Evolutionary conservation across 2,113 vertebrate species (phyloP), one percentile per base, ranked within the genome.

Genomic region (Zosterops hypoxanthus): DNA sequence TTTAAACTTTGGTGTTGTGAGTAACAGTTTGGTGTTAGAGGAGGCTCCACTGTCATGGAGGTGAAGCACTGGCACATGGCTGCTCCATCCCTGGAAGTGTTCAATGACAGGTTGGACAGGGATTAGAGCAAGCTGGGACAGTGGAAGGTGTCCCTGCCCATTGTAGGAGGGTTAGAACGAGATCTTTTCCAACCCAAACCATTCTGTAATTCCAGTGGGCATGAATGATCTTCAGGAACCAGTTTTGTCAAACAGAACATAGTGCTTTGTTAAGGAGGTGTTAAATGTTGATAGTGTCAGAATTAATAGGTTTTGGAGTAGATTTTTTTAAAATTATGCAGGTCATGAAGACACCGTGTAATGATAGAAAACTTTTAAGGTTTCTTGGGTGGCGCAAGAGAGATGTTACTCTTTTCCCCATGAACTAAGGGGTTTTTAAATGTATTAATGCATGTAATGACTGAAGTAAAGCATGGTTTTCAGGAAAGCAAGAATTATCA

Each of bases 21-120:
- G 19, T 7, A 22, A 59, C 26, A 49, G 52, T 25, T 63, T 2
- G 9, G 5, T 31, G 26, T 64, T 65, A 15, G 56, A 25, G 10
- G 8, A 41, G 33, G 28, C 28, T 70, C 4, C 0, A 0, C 25
- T 26, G 20, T 39, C 69, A 6, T 2, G 1, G 4, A 2, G 6
- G 11, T 5, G 2, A 39, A 39, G n/a, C 24, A 3, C 41, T 19
- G 55, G 31, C 17, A 47, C 11, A 34, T 44, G 42, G 47, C 1
- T 77, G 22, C 18, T 23, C 7, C 42, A 24, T 77, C 49, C 12
- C 18, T 77, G 31, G 31, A 33, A 50, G 14, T 34, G 22, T 77
- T n/a, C 22, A 20, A 9, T 49, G 14, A 1, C 19, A 33, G 34
- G 21, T 6, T 83, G 41, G 49, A 44, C 5, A 5, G 18, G 10